Percentiles rank a stretch among this genome's conserved stretches.
These are phyloP conservation scores for Cephus sareptanus DNA, from an alignment of 2,888 invertebrate species.

Conservation along the genomic window DNA sequence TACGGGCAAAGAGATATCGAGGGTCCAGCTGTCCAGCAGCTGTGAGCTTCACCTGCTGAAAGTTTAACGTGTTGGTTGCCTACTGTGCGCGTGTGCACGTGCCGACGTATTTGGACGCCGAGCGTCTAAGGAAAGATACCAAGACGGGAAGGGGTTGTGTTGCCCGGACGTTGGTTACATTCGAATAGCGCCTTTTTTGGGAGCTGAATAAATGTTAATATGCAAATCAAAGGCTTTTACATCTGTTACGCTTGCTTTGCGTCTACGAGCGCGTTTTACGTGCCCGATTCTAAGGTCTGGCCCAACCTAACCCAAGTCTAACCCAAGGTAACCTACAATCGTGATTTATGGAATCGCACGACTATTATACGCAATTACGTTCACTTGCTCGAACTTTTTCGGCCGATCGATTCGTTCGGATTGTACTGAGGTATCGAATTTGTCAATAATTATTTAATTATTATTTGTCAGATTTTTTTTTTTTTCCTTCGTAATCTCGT, in stretches of 20 bases:
- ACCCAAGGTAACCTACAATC: too few relatives aligned
- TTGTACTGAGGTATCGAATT: too few relatives aligned
- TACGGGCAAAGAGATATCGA: slow-evolving; percentile 50
- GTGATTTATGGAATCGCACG: too few relatives aligned
- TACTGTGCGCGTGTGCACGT: slow-evolving; percentile 20
- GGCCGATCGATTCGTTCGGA: too few relatives aligned
- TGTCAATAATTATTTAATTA: too few relatives aligned
- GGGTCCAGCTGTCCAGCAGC: slow-evolving; percentile 59
- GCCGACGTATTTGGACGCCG: slow-evolving; percentile 24
- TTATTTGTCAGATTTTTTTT: too few relatives aligned
- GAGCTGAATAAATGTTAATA: slow-evolving; percentile 28
- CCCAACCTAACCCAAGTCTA: too few relatives aligned
- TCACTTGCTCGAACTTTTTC: too few relatives aligned
- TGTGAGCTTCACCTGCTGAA: slow-evolving; percentile 61
- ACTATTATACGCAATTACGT: too few relatives aligned
- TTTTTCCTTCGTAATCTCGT: too few relatives aligned
- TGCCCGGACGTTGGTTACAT: slow-evolving; percentile 10
- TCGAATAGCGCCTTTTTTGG: slow-evolving; percentile 22
- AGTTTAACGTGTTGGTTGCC: slow-evolving; percentile 20
- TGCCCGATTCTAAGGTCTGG: too few relatives aligned
- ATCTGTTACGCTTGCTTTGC: neutral
- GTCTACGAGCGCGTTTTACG: too few relatives aligned
- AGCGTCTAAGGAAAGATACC: neutral
- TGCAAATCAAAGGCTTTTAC: slow-evolving; percentile 25
- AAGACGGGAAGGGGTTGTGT: slow-evolving; percentile 9